A percentile compares a stretch with the other conserved stretches of the same genome.
Evolutionary conservation across 1,140 invertebrate species (phyloP).

Genomic region (Drosophila leontia): DNA sequence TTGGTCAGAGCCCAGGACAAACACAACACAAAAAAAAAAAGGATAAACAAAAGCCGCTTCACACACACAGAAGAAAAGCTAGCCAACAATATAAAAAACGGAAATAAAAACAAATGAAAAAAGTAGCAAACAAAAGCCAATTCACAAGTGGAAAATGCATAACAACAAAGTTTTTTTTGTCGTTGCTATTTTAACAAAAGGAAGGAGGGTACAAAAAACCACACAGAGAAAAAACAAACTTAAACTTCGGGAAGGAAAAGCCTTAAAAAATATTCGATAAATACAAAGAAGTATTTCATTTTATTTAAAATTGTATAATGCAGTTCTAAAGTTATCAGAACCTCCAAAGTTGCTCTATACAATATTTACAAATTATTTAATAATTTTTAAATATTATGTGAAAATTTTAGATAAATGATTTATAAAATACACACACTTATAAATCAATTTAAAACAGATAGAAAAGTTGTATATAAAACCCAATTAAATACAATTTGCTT

Average conservation of each 20-base stretch:
- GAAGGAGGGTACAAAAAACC: slow-evolving; percentile 14
- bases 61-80: slow-evolving; percentile 47
- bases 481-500: neutral
- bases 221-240: slow-evolving; percentile 12
- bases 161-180: slow-evolving; percentile 54
- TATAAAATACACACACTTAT: neutral
- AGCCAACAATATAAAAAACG: slow-evolving; percentile 35
- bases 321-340: too few species aligned
- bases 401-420: neutral
- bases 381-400: neutral
- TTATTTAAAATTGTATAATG: neutral
- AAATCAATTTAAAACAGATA: neutral
- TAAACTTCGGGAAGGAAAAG: slow-evolving; percentile 11
- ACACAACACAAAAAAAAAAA: slow-evolving; percentile 28
- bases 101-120: slow-evolving; percentile 35
- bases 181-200: slow-evolving; percentile 42
- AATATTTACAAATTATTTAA: neutral
- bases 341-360: too few species aligned
- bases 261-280: slow-evolving; percentile 39
- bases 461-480: neutral
- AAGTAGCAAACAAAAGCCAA: slow-evolving; percentile 51
- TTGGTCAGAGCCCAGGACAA: slow-evolving; percentile 44
- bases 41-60: slow-evolving; percentile 53
- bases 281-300: neutral
- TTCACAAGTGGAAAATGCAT: slow-evolving; percentile 64